Evolutionary conservation across 2,797 vertebrate genomes (phyloP).

Genomic region (Champsocephalus esox): DNA sequence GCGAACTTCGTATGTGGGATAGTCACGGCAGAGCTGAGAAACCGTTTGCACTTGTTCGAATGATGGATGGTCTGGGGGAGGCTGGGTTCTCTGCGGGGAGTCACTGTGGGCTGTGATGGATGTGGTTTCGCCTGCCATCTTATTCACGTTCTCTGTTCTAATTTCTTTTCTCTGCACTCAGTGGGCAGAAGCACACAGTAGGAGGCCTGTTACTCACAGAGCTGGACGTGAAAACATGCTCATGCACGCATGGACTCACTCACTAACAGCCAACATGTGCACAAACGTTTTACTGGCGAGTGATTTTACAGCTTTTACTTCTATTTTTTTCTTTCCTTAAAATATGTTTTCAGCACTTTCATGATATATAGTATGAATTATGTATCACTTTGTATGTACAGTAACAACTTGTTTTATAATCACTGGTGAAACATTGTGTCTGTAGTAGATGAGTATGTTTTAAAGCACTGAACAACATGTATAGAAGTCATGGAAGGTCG

Average conservation of each 20-base stretch:
- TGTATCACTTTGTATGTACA: slow-evolving; percentile 42
- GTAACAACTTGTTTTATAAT: slow-evolving; percentile 18
- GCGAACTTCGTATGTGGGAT: slow-evolving; percentile 45
- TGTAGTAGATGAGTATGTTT: slow-evolving; percentile 21
- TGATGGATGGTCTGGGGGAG: slow-evolving; percentile 69
- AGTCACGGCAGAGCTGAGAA: slow-evolving; percentile 48
- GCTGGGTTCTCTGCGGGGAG: slow-evolving; percentile 58
- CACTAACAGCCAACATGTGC: slow-evolving; percentile 44
- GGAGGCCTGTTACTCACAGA: slow-evolving; percentile 65
- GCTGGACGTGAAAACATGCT: slow-evolving; percentile 37
- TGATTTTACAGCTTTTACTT: slow-evolving; percentile 14
- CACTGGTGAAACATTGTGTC: slow-evolving; percentile 27
- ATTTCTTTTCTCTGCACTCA: slow-evolving; percentile 41
- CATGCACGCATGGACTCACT: slow-evolving; percentile 37
- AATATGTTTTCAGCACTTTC: slow-evolving; percentile 33
- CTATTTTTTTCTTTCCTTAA: not conserved
- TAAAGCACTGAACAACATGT: slow-evolving; percentile 38
- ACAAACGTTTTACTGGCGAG: slow-evolving; percentile 36
- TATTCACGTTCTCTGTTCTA: slow-evolving; percentile 50
- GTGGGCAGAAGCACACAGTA: slow-evolving; percentile 64
- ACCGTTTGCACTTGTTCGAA: slow-evolving; percentile 44
- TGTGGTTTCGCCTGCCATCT: slow-evolving; percentile 55
- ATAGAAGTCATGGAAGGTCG: not conserved
- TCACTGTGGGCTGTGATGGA: slow-evolving; percentile 65
- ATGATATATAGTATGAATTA: slow-evolving; percentile 19